These are phyloP conservation scores for Balaeniceps rex DNA, from an alignment of 2,113 vertebrate species.

Conservation along the genomic window DNA sequence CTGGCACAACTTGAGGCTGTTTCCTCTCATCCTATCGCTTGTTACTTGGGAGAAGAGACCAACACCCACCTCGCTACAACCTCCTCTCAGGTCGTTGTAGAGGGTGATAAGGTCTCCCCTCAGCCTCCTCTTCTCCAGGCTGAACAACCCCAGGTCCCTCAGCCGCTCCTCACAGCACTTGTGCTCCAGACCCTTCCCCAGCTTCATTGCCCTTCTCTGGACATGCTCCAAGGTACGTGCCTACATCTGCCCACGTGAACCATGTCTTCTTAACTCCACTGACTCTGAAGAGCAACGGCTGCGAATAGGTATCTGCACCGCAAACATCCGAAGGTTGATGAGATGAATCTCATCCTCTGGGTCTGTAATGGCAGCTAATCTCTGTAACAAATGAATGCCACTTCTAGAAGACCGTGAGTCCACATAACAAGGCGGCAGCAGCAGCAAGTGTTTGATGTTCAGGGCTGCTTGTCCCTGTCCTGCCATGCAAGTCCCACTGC, in stretches of 20 bases:
- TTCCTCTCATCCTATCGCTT: no score
- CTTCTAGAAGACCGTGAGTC: background rate
- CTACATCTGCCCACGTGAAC: background rate
- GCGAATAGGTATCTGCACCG: background rate
- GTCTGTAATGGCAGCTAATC: background rate
- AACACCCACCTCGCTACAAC: no score
- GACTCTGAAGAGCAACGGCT: background rate
- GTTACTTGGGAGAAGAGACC: no score
- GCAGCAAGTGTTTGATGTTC: accelerated
- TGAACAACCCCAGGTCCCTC: no score
- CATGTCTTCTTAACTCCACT: background rate
- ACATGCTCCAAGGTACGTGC: accelerated
- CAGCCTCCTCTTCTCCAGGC: no score
- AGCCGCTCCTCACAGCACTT: no score
- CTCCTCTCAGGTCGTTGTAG: no score
- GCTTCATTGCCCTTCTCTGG: no score
- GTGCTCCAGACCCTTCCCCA: no score
- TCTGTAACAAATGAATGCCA: background rate
- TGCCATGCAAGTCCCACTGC: background rate
- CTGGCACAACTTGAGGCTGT: no score
- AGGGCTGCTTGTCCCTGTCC: background rate
- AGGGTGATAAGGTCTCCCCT: no score
- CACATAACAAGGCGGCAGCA: background rate
- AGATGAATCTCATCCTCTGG: background rate
- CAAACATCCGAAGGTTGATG: accelerated